Evolutionary conservation across 1,140 invertebrate species (phyloP).

Genomic region (Euura saliciscinereae): DNA sequence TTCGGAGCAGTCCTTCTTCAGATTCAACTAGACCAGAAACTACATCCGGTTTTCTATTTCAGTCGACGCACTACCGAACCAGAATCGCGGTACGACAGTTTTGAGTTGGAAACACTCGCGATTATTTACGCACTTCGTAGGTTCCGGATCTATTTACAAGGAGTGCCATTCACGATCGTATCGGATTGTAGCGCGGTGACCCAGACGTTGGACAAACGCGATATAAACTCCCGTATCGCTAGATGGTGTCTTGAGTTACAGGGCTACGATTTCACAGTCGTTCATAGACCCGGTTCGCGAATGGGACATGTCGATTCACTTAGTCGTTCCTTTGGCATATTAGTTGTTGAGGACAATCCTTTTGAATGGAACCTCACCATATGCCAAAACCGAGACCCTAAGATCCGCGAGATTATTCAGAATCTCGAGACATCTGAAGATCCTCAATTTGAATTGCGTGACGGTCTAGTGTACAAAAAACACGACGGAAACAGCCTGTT

Average conservation of each 20-base stretch:
- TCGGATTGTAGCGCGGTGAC: constrained; percentile 24
- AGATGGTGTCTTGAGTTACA: constrained; percentile 33
- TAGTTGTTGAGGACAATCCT: constrained; percentile 17
- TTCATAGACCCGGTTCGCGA: constrained; percentile 25
- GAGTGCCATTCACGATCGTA: constrained; percentile 26
- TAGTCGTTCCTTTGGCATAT: constrained; percentile 33
- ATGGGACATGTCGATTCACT: constrained; percentile 35
- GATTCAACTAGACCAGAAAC: constrained; percentile 15
- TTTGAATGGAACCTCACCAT: constrained; percentile 16
- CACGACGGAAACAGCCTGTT: background rate
- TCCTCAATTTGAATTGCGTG: constrained; percentile 13
- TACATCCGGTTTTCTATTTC: constrained; percentile 21
- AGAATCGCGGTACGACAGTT: constrained; percentile 36
- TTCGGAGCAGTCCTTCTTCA: constrained; percentile 24
- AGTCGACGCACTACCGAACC: constrained; percentile 23
- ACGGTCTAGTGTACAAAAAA: constrained; percentile 18
- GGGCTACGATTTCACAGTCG: constrained; percentile 29
- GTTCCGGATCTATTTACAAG: constrained; percentile 33
- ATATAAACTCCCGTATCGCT: constrained; percentile 24
- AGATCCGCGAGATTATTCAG: constrained; percentile 1
- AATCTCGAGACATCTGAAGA: constrained; percentile 14
- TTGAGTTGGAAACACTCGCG: constrained; percentile 36
- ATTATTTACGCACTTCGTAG: constrained; percentile 49
- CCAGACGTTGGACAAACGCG: constrained; percentile 22
- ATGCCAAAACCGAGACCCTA: constrained; percentile 1